These are phyloP conservation scores for Limnephilus auricula DNA, from an alignment of 2,888 invertebrate genomes.

Conservation along the genomic window DNA sequence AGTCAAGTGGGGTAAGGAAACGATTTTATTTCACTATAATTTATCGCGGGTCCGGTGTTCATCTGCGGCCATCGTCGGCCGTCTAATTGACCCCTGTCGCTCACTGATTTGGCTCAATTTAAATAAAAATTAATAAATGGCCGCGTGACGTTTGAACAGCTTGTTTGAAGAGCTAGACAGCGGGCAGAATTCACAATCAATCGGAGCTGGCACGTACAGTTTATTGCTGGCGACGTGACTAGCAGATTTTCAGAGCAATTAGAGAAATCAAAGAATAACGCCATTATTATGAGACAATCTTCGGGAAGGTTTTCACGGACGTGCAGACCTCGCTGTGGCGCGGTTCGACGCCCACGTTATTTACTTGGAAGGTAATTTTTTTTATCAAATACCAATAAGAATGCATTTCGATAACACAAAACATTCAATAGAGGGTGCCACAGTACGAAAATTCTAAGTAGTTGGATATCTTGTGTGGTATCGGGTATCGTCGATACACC, in stretches of 20 bases:
- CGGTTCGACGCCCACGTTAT: background rate
- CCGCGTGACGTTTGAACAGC: background rate
- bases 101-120: background rate
- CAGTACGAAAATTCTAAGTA: background rate
- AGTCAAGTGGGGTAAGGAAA: background rate
- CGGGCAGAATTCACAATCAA: background rate
- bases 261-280: background rate
- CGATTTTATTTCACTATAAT: background rate
- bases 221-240: background rate
- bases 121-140: background rate
- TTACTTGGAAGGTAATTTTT: background rate
- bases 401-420: background rate
- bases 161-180: background rate
- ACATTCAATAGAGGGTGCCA: background rate
- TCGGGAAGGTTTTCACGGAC: background rate
- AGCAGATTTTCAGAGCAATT: background rate
- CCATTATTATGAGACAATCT: background rate
- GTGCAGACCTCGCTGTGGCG: background rate
- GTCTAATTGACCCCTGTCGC: conserved; percentile 2
- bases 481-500: too few species aligned
- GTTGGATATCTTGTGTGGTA: background rate
- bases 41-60: background rate
- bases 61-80: background rate
- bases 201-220: background rate
- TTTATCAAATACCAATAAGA: background rate